Evolutionary conservation across 2,113 vertebrate species (phyloP), one percentile per base, ranked within the genome.

Genomic region (Lepidothrix coronata): DNA sequence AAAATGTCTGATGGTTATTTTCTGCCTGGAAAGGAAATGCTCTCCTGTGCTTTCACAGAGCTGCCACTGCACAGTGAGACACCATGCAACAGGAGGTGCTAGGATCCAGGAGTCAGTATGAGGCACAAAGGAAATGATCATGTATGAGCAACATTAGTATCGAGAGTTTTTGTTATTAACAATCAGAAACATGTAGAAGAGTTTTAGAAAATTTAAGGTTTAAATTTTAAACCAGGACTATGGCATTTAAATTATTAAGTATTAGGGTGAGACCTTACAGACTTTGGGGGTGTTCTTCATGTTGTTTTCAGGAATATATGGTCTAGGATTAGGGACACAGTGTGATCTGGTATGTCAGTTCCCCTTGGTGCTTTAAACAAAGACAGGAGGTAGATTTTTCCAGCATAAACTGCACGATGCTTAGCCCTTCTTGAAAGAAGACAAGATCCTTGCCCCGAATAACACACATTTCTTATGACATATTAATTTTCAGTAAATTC

Each of bases 1-100:
- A 67, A 88, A 79, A 66, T 51, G 83, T 91, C 67, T 85, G 83
- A 39, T 71, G 48, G 67, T 51, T 83, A 44, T 85, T 91, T 94
- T 93, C 66, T 94, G 35, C 67, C 54, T 71, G 85, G 70, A 62
- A 89, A 79, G 28, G 58, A 87, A 91, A 66, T 52, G 35, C 37
- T 95, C 54, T 52, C 51, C 35, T 43, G 63, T 30, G 19, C 27
- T 39, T 16, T 66, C 71, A 54, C 22, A n/a, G 48, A 1, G 1
- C 48, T 87, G 80, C 46, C 19, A 5, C 9, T 1, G 33, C 59
- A 65, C 1, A 0, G 48, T 1, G 2, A 68, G 67, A 35, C 6
- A 3, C 44, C 43, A 18, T 0, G 1, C 27, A 79, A 66, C 16
- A 70, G 37, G 71, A 85, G 59, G 22, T 48, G 20, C 46, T 66